Evolutionary conservation across 1,140 invertebrate genomes (phyloP), one percentile per base, ranked within the genome.

Genomic region (Phortica variegata): DNA sequence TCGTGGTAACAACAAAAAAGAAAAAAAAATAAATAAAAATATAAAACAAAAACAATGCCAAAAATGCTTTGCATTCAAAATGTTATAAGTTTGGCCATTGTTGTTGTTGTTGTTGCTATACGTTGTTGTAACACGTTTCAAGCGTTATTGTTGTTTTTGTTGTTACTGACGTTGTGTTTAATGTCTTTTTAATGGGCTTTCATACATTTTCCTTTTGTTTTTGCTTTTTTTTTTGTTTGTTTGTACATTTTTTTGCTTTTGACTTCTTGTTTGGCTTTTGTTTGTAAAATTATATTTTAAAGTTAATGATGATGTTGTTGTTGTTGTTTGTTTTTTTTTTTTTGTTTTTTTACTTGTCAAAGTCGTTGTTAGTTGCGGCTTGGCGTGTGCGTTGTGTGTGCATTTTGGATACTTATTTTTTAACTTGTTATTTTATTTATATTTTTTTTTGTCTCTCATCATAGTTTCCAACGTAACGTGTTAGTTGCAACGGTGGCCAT

Each of bases 251-350:
- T 1, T 16, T 39, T 16, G 23, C 19, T 54, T 45, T 38, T 32
- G n/a, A n/a, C n/a, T n/a, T n/a, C n/a, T n/a, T n/a, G n/a, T n/a
- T n/a, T n/a, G n/a, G n/a, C n/a, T n/a, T n/a, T n/a, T n/a, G n/a
- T n/a, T n/a, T n/a, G n/a, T 18, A 6, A 38, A 43, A 29, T 37
- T 47, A 58, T 52, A 34, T 46, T 58, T 40, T 43, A 32, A 39
- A 49, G 43, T 47, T 58, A 65, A 65, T 61, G 55, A 65, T 56
- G 58, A 55, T 65, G 61, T 56, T 47, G 21, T 32, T 20, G 38
- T 42, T 38, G 38, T 31, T 49, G 52, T 56, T 59, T 50, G 19
- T 63, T 56, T 29, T 40, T 19, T 23, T 61, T 7, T 31, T 31
- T 7, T 31, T 31, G 29, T 31, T 31, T 12, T 12, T 31, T 8